These are phyloP conservation scores for Pangasius sanitwongsei DNA, from an alignment of 2,797 vertebrate species.

Conservation along the genomic window DNA sequence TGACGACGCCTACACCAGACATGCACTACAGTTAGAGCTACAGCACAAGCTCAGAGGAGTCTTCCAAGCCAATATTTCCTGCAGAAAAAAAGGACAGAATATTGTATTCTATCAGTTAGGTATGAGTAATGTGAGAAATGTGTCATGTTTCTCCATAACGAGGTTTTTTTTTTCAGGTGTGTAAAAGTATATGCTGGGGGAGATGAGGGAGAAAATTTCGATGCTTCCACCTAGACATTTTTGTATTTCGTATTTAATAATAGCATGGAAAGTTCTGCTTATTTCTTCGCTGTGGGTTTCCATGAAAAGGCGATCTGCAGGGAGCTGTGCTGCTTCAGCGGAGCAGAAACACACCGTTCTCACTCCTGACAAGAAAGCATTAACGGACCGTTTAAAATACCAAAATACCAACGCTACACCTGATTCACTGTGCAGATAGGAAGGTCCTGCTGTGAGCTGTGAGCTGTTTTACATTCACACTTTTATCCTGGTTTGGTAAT, in stretches of 20 bases:
- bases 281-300: not conserved
- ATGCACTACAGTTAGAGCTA: too few relatives aligned
- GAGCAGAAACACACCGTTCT: conserved; percentile 23
- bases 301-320: not conserved
- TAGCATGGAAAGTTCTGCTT: not conserved
- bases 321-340: conserved; percentile 21
- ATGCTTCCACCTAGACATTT: not conserved
- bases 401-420: not conserved
- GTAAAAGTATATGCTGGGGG: not conserved
- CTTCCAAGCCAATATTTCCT: not conserved
- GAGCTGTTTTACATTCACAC: not conserved
- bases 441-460: not conserved
- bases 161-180: not conserved
- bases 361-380: not conserved
- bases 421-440: not conserved
- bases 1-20: conserved; percentile 19
- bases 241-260: conserved; percentile 12
- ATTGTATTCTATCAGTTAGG: not conserved
- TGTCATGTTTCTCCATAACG: not conserved
- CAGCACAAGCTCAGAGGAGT: not conserved
- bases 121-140: too few relatives aligned
- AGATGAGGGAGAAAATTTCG: not conserved
- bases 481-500: too few relatives aligned
- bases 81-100: not conserved
- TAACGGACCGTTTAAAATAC: not conserved